Percentiles rank a stretch among this genome's conserved stretches.
Conservation (phyloP, 1,140 invertebrate species). For the Papilio dardanus region DNA sequence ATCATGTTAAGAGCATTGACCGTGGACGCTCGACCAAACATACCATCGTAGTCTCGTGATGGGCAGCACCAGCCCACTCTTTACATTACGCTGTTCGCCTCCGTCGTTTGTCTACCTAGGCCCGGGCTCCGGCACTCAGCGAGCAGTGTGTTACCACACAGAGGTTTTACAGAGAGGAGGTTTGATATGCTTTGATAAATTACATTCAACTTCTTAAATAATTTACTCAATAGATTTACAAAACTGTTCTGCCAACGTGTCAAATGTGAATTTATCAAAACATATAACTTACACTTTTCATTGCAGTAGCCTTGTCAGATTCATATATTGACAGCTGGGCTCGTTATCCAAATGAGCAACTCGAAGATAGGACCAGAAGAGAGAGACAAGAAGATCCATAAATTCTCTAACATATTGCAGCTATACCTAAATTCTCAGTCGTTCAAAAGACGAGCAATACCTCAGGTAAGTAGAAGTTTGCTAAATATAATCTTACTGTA, state of each 20-base stretch:
- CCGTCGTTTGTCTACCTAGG: constrained; percentile 44
- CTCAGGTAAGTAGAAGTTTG: not conserved
- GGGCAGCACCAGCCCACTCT: constrained; percentile 49
- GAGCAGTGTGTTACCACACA: constrained; percentile 42
- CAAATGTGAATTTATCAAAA: constrained; percentile 47
- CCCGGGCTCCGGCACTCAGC: no score
- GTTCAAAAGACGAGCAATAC: not conserved
- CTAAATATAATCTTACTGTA: constrained; percentile 5
- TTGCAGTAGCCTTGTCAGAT: constrained; percentile 19
- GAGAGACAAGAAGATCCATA: constrained; percentile 25
- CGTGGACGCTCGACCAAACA: constrained; percentile 56
- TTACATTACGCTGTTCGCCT: not conserved
- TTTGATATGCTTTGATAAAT: constrained; percentile 46
- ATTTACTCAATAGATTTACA: constrained; percentile 26
- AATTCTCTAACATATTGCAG: not conserved
- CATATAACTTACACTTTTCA: constrained; percentile 53
- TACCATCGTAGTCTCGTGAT: constrained; percentile 66
- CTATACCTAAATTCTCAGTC: constrained; percentile 16
- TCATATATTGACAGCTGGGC: constrained; percentile 26
- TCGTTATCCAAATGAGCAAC: constrained; percentile 2
- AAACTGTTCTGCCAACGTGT: not conserved
- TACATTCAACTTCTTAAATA: constrained; percentile 40
- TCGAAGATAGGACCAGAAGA: constrained; percentile 22
- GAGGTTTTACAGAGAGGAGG: constrained; percentile 39
- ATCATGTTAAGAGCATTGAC: constrained; percentile 68